Conservation (phyloP, 1,140 invertebrate genomes). For the Drosophila subpulchrella region DNA sequence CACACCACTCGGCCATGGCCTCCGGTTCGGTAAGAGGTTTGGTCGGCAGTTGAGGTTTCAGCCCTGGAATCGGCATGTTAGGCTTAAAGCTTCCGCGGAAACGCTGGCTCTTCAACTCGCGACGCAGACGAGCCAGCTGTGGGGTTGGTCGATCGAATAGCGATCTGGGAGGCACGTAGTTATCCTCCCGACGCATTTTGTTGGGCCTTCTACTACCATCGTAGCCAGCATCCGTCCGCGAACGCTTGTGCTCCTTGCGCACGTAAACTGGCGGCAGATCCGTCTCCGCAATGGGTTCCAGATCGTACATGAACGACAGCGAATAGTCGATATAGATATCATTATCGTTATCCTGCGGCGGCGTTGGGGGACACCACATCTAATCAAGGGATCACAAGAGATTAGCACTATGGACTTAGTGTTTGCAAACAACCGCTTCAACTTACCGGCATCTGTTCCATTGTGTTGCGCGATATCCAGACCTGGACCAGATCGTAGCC, state of each 20-base stretch:
- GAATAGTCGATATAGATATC: constrained; percentile 96
- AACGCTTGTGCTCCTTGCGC: constrained; percentile 91
- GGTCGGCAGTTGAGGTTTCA: constrained; percentile 85
- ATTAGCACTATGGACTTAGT: constrained; percentile 16
- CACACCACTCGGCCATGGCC: constrained; percentile 92
- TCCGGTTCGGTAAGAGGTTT: constrained; percentile 88
- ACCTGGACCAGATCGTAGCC: constrained; percentile 86
- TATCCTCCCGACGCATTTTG: constrained; percentile 91
- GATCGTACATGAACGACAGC: constrained; percentile 93
- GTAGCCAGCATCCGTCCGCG: constrained; percentile 87
- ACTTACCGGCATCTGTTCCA: constrained; percentile 92
- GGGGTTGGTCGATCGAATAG: constrained; percentile 94
- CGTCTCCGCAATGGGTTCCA: constrained; percentile 91
- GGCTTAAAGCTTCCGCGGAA: constrained; percentile 88
- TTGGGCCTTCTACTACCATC: constrained; percentile 86
- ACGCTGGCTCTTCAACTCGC: constrained; percentile 91
- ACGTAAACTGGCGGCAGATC: constrained; percentile 94
- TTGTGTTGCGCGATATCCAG: constrained; percentile 89
- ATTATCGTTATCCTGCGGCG: constrained; percentile 93
- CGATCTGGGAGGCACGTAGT: constrained; percentile 91
- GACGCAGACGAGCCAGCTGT: constrained; percentile 90
- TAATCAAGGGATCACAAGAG: constrained; percentile 80
- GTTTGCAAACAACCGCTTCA: constrained; percentile 29
- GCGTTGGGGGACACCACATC: constrained; percentile 98
- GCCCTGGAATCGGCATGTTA: constrained; percentile 86